Conservation (phyloP, 2,113 vertebrate species). For the Phoenicopterus ruber region DNA sequence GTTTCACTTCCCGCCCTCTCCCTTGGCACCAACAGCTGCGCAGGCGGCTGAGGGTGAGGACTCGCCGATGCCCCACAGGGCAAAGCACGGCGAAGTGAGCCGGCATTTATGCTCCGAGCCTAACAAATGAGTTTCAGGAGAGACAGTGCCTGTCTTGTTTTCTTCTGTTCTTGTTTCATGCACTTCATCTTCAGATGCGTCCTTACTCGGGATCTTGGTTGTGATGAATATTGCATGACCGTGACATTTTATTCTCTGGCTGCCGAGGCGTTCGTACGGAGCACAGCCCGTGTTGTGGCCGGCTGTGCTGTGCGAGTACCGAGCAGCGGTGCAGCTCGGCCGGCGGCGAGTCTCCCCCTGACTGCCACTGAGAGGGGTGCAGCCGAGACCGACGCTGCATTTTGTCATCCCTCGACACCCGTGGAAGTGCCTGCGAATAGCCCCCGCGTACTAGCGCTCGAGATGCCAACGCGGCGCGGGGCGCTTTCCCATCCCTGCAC, state of each 20-base stretch:
- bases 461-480: neutral
- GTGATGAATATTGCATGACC: neutral
- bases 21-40: neutral
- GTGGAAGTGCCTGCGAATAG: neutral
- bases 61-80: neutral
- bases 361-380: too few species aligned
- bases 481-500: neutral
- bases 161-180: neutral
- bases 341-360: too few species aligned
- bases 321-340: neutral
- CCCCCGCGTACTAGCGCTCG: rapidly evolving
- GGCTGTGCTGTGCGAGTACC: neutral
- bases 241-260: neutral
- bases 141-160: neutral
- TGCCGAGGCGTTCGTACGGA: neutral
- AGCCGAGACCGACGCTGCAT: neutral
- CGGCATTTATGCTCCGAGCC: neutral
- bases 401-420: too few species aligned
- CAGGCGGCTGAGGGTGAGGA: neutral
- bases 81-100: too few species aligned
- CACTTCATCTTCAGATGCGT: neutral
- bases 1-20: neutral
- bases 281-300: neutral
- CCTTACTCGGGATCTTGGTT: neutral
- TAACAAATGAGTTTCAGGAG: neutral